Evolutionary conservation across 2,888 invertebrate genomes (phyloP), one percentile per base, ranked within the genome.

Genomic region (Lypha dubia): DNA sequence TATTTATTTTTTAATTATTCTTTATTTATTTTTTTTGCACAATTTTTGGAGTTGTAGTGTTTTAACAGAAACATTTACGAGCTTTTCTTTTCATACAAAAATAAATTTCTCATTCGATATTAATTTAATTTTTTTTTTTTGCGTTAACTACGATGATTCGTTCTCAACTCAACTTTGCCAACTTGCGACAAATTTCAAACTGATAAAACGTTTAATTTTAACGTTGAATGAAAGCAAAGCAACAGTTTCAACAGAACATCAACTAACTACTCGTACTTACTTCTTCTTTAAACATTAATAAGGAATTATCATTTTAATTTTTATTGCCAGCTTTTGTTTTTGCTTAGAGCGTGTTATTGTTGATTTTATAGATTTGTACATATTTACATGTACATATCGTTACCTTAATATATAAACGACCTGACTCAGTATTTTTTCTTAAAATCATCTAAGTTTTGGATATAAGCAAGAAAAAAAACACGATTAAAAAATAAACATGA

Each of bases 161-260:
- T n/a, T 49, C 17, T 51, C 32, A 65, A 63, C 49, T 22, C 35
- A 63, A 73, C 81, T 74, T 22, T 35, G 22, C 65, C 68, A 24
- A 65, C 32, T 74, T 46, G 74, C 41, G 20, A 8, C 20, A 63
- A 68, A n/a, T 71, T 58, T 51, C 58, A 79, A 58, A 84, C 81
- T 81, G 77, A 81, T 84, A 65, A 68, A 74, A 3, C 58, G 32
- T 51, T 62, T 70, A 7, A 22, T 22, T 15, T 49, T 24, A 49
- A 20, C 24, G 15, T 81, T 65, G 22, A 60, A 74, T 73, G 70
- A 81, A 79, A 46, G 58, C 71, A 71, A 71, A 77, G 58, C 81
- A 44, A 74, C 62, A 22, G 60, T 76, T 74, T 74, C 32, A n/a
- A n/a, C n/a, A 65, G 76, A 24, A 38, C 24, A 13, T 63, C n/a